phyloP scores from a whole-genome alignment of 2,113 vertebrate genomes.

The Crotalus tigris region DNA sequence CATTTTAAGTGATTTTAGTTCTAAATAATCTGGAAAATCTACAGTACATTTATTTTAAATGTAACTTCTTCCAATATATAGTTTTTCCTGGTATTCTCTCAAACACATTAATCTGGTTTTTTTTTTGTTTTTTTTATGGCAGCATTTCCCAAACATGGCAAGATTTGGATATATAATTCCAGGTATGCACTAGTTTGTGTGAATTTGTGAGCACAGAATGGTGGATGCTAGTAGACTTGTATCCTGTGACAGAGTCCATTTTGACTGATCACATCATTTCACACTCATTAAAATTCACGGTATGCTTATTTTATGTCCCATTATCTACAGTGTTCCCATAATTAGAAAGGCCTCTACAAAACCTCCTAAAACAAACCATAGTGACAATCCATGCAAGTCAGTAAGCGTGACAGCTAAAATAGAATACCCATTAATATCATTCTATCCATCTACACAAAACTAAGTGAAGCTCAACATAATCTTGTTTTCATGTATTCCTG shows the following conservation, averaged over 20 bases:
- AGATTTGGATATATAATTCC: neutral
- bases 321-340: neutral
- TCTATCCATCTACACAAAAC: neutral
- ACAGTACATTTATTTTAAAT: neutral
- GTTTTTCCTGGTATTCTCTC: neutral
- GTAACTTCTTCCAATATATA: neutral
- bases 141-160: neutral
- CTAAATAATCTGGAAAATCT: neutral
- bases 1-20: neutral
- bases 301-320: neutral
- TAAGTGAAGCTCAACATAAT: neutral
- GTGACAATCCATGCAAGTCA: neutral
- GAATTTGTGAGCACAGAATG: neutral
- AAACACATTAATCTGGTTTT: neutral
- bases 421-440: neutral
- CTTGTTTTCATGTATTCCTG: rapidly evolving
- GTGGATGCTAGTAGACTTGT: neutral
- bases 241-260: neutral
- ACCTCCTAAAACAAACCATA: neutral
- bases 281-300: neutral
- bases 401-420: neutral
- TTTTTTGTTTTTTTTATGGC: neutral
- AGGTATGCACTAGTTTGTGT: neutral
- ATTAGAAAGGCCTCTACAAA: neutral
- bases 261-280: neutral